Evolutionary conservation across 2,113 vertebrate species (phyloP).

Genomic region (Myanophis thanlyinensis): DNA sequence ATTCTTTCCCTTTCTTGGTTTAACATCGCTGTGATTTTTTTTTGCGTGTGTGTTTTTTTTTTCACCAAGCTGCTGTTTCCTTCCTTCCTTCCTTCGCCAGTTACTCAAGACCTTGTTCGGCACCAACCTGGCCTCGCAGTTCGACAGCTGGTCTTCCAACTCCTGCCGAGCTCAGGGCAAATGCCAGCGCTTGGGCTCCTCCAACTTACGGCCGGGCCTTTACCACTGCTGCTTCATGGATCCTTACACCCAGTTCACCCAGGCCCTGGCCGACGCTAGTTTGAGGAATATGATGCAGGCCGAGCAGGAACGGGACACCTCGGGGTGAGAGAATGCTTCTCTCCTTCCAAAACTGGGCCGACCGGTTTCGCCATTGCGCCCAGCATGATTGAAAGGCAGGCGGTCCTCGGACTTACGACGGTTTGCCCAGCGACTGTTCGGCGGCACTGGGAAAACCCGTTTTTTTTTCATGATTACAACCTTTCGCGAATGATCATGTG

Average conservation of each 20-base stretch:
- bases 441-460: too few species aligned
- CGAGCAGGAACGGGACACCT: slow-evolving; percentile 88
- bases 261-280: slow-evolving; percentile 94
- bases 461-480: too few species aligned
- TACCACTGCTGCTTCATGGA: slow-evolving; percentile 99
- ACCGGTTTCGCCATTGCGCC: accelerated
- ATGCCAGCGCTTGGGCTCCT: slow-evolving; percentile 90
- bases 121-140: slow-evolving; percentile 95
- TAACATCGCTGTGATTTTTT: not conserved
- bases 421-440: too few species aligned
- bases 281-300: slow-evolving; percentile 95
- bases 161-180: slow-evolving; percentile 87
- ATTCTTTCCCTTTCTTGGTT: not conserved
- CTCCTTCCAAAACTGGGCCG: not conserved
- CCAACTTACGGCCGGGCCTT: slow-evolving; percentile 86
- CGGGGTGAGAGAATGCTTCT: slow-evolving; percentile 80
- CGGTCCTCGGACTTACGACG: too few species aligned
- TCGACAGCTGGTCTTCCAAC: slow-evolving; percentile 82
- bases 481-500: too few species aligned
- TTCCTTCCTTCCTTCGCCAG: slow-evolving; percentile 61
- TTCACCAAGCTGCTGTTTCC: not conserved
- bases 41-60: too few species aligned
- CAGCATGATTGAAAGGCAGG: not conserved
- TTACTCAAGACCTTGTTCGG: slow-evolving; percentile 95
- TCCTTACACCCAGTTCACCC: slow-evolving; percentile 96